A percentile compares a stretch with the other conserved stretches of the same genome.
Conservation (phyloP, 1,140 invertebrate species). For the Saccostrea cuccullata region DNA sequence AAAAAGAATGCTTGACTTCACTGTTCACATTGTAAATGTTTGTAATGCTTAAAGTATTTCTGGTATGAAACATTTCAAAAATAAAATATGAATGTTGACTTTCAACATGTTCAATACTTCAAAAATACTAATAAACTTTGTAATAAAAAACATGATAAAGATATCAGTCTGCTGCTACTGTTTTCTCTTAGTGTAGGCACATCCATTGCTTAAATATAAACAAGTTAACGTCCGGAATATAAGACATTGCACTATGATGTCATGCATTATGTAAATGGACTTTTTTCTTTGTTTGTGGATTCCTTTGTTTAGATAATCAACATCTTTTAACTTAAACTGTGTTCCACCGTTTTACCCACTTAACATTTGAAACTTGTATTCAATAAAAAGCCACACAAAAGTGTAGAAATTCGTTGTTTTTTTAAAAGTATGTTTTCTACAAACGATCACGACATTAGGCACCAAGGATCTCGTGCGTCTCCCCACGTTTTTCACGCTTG, state of each 20-base stretch:
- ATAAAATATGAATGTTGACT: no score
- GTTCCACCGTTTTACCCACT: background rate
- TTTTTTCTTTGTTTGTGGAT: background rate
- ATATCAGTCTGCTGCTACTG: background rate
- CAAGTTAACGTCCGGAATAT: background rate
- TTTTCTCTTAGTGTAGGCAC: background rate
- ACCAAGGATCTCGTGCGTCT: constrained; percentile 17
- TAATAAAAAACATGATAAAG: no score
- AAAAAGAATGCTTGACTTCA: no score
- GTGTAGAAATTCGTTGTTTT: no score
- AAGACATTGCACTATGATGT: background rate
- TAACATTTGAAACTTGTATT: background rate
- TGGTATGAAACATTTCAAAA: background rate
- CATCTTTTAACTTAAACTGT: no score
- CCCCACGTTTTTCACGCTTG: constrained; percentile 25
- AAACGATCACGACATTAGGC: background rate
- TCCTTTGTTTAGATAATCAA: constrained; percentile 19
- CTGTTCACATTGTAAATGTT: background rate
- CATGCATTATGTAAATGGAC: constrained; percentile 20
- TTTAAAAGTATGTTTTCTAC: no score
- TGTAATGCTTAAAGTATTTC: background rate
- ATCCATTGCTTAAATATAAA: no score
- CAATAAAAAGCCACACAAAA: background rate
- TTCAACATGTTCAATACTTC: no score
- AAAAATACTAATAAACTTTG: no score